These are phyloP conservation scores for Aldrovandia affinis DNA, from an alignment of 2,797 vertebrate genomes.

Conservation along the genomic window DNA sequence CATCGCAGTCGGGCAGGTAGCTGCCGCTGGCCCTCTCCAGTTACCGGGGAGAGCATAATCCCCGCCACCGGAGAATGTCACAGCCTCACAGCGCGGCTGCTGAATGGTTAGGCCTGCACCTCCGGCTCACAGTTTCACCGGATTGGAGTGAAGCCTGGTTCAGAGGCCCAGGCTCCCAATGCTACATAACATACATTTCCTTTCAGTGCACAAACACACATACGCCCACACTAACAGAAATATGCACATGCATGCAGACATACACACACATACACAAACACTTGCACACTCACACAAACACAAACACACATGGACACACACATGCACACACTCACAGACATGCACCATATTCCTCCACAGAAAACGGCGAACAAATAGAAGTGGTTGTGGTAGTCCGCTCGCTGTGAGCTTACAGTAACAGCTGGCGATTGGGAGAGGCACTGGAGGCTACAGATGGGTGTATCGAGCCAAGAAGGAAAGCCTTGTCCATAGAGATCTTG, in stretches of 20 bases:
- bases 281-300: background rate
- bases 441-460: background rate
- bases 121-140: slow-evolving; percentile 54
- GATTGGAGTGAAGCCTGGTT: slow-evolving; percentile 56
- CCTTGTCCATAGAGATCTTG: background rate
- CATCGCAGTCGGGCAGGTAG: slow-evolving; percentile 50
- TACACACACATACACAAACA: background rate
- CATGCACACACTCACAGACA: background rate
- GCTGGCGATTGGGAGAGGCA: background rate
- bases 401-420: slow-evolving; percentile 1
- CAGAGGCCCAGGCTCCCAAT: slow-evolving; percentile 50
- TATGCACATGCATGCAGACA: background rate
- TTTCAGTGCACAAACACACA: slow-evolving; percentile 46
- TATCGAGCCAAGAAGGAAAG: background rate
- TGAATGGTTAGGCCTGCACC: slow-evolving; percentile 51
- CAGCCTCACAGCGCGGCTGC: slow-evolving; percentile 58
- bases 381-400: background rate
- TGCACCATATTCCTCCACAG: background rate
- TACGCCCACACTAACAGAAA: slow-evolving; percentile 33
- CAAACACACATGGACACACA: background rate
- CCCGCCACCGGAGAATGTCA: slow-evolving; percentile 67
- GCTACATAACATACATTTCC: slow-evolving; percentile 60
- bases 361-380: slow-evolving; percentile 9
- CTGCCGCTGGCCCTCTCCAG: slow-evolving; percentile 52
- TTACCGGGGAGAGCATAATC: slow-evolving; percentile 55